phyloP scores from a whole-genome alignment of 2,888 invertebrate genomes.

The Tiphia femorata region DNA sequence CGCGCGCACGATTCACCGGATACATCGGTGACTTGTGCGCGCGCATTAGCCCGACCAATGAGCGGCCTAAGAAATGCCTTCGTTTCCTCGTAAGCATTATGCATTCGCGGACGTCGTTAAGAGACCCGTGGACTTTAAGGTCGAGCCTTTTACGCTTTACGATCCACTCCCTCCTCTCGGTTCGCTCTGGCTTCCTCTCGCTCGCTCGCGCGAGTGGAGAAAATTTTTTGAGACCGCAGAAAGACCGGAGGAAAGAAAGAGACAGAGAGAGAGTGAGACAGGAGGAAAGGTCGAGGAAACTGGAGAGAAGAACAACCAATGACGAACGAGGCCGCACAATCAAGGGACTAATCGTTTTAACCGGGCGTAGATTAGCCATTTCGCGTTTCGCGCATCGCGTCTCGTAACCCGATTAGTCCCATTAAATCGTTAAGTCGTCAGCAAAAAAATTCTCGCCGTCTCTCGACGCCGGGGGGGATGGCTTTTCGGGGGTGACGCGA shows the following conservation, averaged over 20 bases:
- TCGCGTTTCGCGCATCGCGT: conserved; percentile 33
- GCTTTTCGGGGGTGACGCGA: not conserved
- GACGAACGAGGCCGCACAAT: not conserved
- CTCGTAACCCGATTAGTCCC: conserved; percentile 47
- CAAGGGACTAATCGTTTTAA: conserved; percentile 40
- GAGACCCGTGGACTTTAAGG: conserved; percentile 55
- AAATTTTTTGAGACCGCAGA: not conserved
- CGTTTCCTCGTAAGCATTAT: conserved; percentile 49
- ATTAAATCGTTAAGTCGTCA: conserved; percentile 55
- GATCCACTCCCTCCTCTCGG: conserved; percentile 38
- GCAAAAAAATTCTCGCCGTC: conserved; percentile 47
- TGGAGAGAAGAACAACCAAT: too few species aligned
- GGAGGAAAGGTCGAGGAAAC: not conserved
- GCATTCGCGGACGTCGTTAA: conserved; percentile 56
- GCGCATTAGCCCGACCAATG: conserved; percentile 44
- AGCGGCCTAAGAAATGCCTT: conserved; percentile 38
- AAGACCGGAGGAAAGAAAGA: not conserved
- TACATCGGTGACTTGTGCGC: too few species aligned
- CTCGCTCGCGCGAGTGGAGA: not conserved
- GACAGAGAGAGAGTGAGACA: not conserved
- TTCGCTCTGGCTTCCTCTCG: not conserved
- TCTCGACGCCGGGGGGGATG: conserved; percentile 14
- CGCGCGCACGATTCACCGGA: too few species aligned
- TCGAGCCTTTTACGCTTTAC: conserved; percentile 62
- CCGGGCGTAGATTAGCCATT: conserved; percentile 50